These are phyloP conservation scores for Tachuris rubrigastra DNA, from an alignment of 2,113 vertebrate species.

Conservation along the genomic window DNA sequence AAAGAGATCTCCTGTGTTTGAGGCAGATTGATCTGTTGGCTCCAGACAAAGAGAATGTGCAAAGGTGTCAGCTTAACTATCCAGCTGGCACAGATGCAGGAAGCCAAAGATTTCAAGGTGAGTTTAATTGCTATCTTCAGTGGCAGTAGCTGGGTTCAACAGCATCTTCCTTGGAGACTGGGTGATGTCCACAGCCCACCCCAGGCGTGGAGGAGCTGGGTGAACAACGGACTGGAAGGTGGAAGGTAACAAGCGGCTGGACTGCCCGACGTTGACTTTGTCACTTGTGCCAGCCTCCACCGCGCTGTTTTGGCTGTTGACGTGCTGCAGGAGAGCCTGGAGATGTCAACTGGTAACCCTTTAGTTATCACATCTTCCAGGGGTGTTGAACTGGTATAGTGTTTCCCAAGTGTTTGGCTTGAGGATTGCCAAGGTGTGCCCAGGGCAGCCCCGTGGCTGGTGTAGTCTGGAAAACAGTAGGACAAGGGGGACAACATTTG, in stretches of 20 bases:
- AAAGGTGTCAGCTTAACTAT: neutral
- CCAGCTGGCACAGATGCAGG: neutral
- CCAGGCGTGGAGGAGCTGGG: accelerated
- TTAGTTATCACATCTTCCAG: neutral
- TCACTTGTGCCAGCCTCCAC: neutral
- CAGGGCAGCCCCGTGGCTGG: neutral
- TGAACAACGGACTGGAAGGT: accelerated
- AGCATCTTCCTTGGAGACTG: neutral
- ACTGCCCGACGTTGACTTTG: accelerated
- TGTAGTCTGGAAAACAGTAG: neutral
- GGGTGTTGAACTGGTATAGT: neutral
- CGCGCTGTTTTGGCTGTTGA: accelerated
- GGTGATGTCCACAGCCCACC: neutral
- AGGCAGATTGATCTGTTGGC: conserved; percentile 44
- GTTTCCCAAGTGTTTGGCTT: neutral
- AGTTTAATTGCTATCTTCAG: neutral
- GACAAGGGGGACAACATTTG: neutral
- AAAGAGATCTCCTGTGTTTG: conserved; percentile 25
- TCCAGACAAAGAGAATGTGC: conserved; percentile 7
- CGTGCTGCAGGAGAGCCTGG: neutral
- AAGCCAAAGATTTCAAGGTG: neutral
- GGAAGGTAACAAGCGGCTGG: neutral
- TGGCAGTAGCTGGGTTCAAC: neutral
- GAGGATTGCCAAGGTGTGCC: neutral
- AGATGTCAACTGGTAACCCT: neutral